Percentiles rank a stretch among this genome's conserved stretches.
phyloP scores from a whole-genome alignment of 2,113 vertebrate genomes.

The Taurulus bubalis region DNA sequence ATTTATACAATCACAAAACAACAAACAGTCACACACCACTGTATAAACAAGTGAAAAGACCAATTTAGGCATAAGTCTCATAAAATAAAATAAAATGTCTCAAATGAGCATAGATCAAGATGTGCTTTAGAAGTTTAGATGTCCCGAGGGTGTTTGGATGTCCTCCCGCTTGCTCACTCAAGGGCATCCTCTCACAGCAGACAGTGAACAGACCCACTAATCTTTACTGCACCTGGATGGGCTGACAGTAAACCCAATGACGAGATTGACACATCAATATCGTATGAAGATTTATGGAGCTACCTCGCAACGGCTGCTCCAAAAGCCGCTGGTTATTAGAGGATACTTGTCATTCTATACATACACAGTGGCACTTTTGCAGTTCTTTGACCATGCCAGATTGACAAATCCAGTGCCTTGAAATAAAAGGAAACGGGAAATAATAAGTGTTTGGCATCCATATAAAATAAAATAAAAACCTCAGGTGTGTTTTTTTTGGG shows the following conservation, averaged over 20 bases:
- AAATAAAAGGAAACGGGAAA: not conserved
- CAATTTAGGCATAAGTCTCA: conserved; percentile 39
- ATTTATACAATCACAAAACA: conserved; percentile 32
- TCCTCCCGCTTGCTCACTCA: conserved; percentile 70
- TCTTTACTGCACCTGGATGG: conserved; percentile 75
- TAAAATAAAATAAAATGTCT: conserved; percentile 67
- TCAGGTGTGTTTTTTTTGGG: too few species aligned
- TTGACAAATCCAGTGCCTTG: conserved; percentile 4
- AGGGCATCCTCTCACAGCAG: conserved; percentile 74
- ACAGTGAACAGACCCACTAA: conserved; percentile 74
- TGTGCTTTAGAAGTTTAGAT: conserved; percentile 44
- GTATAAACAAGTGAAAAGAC: conserved; percentile 39
- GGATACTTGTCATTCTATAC: conserved; percentile 22
- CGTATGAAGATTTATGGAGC: conserved; percentile 69
- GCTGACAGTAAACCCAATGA: conserved; percentile 76
- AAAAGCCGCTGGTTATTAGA: conserved; percentile 33
- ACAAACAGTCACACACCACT: conserved; percentile 9
- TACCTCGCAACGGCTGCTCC: conserved; percentile 22
- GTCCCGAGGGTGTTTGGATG: conserved; percentile 59
- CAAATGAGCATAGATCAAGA: conserved; percentile 56
- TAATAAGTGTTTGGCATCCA: conserved; percentile 1
- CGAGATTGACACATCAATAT: conserved; percentile 79
- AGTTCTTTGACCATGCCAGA: conserved; percentile 6
- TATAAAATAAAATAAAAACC: not conserved
- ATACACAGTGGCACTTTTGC: conserved; percentile 13